Evolutionary conservation across 2,888 invertebrate species (phyloP).

Genomic region (Deilephila porcellus): DNA sequence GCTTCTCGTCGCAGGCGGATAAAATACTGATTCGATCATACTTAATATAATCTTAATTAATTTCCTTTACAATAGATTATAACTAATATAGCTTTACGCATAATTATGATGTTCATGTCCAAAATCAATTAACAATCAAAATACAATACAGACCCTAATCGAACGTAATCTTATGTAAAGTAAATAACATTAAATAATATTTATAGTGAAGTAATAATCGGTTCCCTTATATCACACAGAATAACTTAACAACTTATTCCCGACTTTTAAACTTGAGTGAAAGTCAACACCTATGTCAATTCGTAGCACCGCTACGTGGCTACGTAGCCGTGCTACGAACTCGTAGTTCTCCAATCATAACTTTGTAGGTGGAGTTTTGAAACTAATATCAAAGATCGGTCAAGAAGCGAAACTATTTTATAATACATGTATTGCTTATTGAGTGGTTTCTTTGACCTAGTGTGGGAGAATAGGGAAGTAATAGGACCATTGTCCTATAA

Average conservation of each 20-base stretch:
- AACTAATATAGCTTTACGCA: too few species aligned
- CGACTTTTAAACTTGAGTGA: background rate
- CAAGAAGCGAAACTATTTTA: constrained; percentile 14
- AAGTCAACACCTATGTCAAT: background rate
- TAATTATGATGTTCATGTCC: too few species aligned
- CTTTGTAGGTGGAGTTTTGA: constrained; percentile 11
- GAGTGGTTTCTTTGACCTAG: background rate
- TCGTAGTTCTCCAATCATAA: constrained; percentile 17
- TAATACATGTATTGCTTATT: background rate
- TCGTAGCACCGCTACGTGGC: constrained; percentile 15
- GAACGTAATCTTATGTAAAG: background rate
- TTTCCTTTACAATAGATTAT: too few species aligned
- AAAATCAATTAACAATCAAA: too few species aligned
- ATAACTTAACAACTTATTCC: background rate
- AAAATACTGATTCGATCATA: too few species aligned
- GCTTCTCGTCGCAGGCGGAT: too few species aligned
- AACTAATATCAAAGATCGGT: background rate
- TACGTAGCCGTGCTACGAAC: constrained; percentile 19
- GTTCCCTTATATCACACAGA: background rate
- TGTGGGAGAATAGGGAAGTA: too few species aligned
- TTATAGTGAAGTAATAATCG: background rate
- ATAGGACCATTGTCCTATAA: background rate
- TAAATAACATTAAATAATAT: background rate
- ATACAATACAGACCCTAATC: too few species aligned
- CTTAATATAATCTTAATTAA: too few species aligned